These are phyloP conservation scores for Labeo catla DNA, from an alignment of 2,113 vertebrate genomes.

Conservation along the genomic window DNA sequence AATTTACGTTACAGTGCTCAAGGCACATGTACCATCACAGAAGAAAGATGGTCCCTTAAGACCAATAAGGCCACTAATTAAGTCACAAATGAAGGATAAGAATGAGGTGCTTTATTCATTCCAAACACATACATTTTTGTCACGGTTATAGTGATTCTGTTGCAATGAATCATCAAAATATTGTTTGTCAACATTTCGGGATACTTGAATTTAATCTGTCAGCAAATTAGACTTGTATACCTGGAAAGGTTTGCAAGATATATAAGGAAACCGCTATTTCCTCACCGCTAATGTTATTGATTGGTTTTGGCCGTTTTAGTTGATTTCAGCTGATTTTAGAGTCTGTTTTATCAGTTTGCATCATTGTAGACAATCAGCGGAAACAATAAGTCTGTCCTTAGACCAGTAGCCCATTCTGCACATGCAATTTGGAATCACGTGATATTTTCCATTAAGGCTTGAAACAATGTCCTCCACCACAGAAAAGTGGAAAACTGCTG, in stretches of 20 bases:
- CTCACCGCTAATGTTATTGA: not conserved
- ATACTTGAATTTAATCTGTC: not conserved
- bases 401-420: not conserved
- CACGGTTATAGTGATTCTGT: conserved; percentile 29
- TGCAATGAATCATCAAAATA: conserved; percentile 26
- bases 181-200: conserved; percentile 17
- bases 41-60: conserved; percentile 43
- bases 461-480: conserved; percentile 26
- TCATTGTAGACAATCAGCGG: not conserved
- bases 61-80: conserved; percentile 52
- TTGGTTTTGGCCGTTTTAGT: not conserved
- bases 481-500: conserved; percentile 50
- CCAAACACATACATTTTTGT: conserved; percentile 23
- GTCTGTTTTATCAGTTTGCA: not conserved
- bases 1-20: conserved; percentile 48
- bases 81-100: conserved; percentile 29
- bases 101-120: conserved; percentile 31
- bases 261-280: not conserved
- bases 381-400: not conserved
- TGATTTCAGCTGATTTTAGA: not conserved
- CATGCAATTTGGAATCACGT: not conserved
- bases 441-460: conserved; percentile 29
- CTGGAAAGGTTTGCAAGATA: not conserved
- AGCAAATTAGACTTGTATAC: not conserved
- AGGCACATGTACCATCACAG: conserved; percentile 39